Evolutionary conservation across 2,797 vertebrate genomes (phyloP).

Genomic region (Anniella stebbinsi): DNA sequence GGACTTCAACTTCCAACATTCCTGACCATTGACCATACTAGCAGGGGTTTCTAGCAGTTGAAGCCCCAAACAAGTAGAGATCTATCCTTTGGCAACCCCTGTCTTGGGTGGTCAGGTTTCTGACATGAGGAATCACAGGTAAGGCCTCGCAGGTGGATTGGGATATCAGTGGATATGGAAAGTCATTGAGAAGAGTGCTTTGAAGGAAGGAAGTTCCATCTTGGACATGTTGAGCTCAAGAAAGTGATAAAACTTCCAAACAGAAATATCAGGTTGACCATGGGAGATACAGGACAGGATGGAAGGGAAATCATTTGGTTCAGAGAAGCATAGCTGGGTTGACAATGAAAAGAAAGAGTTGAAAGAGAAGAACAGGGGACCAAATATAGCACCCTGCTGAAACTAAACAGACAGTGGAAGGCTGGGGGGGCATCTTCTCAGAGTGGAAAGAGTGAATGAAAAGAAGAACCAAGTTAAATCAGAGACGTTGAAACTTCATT

Average conservation of each 20-base stretch:
- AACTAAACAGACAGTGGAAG: not conserved
- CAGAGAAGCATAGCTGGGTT: not conserved
- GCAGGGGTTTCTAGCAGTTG: too few relatives aligned
- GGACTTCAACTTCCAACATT: too few relatives aligned
- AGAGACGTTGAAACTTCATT: not conserved
- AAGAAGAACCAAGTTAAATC: not conserved
- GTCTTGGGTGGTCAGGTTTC: not conserved
- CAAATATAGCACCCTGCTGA: not conserved
- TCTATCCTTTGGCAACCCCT: too few relatives aligned
- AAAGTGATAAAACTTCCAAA: not conserved
- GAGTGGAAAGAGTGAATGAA: not conserved
- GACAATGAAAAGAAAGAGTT: not conserved
- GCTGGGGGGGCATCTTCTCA: not conserved
- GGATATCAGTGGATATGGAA: not conserved
- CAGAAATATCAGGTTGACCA: not conserved
- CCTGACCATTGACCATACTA: too few relatives aligned
- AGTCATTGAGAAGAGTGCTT: not conserved
- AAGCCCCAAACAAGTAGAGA: too few relatives aligned
- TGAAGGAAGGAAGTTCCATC: not conserved
- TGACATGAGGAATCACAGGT: not conserved
- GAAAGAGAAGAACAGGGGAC: too few relatives aligned
- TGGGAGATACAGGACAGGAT: not conserved
- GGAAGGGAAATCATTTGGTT: not conserved
- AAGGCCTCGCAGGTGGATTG: not conserved
- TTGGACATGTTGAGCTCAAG: not conserved